Percentiles rank a stretch among this genome's conserved stretches.
phyloP scores from a whole-genome alignment of 2,113 vertebrate species.

The Malurus alboscapulatus region DNA sequence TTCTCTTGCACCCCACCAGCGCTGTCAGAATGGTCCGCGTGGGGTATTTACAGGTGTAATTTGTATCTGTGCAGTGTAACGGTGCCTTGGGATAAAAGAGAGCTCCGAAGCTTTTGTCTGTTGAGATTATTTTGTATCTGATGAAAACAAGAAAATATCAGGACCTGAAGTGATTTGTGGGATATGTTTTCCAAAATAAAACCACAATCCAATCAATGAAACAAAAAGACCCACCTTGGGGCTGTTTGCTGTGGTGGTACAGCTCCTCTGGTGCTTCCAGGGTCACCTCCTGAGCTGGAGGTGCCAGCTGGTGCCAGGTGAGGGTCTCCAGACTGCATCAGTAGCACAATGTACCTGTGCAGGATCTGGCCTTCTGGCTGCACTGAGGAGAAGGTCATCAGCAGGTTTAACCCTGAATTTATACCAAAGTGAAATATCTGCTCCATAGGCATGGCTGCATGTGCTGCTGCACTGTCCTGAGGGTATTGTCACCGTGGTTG shows the following conservation, averaged over 20 bases:
- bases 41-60: constrained; percentile 6
- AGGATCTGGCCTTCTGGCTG: background rate
- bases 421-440: accelerated
- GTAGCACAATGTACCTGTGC: background rate
- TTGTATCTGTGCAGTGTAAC: background rate
- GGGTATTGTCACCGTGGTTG: accelerated
- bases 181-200: background rate
- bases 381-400: background rate
- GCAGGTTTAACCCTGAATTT: background rate
- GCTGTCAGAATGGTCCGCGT: background rate
- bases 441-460: accelerated
- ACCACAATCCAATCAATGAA: background rate
- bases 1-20: background rate
- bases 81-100: background rate
- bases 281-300: background rate
- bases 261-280: background rate
- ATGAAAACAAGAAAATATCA: background rate
- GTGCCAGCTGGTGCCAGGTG: background rate
- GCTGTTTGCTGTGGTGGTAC: background rate
- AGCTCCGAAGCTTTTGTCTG: background rate
- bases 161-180: background rate
- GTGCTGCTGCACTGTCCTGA: accelerated
- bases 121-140: background rate
- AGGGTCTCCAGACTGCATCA: background rate
- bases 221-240: accelerated